Evolutionary conservation across 1,140 invertebrate species (phyloP).

Genomic region (Tribolium castaneum): DNA sequence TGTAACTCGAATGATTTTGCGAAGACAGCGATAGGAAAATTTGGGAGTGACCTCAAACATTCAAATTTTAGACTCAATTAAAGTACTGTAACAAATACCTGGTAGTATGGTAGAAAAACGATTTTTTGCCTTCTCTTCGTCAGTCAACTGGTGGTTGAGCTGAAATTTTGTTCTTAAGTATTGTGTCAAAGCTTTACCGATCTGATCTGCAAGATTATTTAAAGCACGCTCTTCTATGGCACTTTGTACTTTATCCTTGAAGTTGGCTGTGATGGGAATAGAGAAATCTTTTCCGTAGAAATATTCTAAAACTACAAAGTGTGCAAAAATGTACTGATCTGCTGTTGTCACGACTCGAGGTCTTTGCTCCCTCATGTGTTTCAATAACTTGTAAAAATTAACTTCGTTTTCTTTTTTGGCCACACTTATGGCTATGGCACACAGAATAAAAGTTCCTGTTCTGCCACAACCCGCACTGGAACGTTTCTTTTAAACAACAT

Average conservation of each 20-base stretch:
- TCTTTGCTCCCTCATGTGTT: not conserved
- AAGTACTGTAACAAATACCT: not conserved
- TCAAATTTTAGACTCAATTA: not conserved
- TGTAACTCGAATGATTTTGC: conserved; percentile 66
- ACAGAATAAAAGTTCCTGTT: conserved; percentile 7
- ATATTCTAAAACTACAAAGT: conserved; percentile 16
- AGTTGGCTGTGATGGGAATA: not conserved
- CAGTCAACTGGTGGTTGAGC: not conserved
- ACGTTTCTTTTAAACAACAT: not conserved
- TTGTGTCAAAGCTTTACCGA: not conserved
- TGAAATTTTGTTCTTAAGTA: not conserved
- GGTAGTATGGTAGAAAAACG: not conserved
- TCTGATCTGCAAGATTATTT: not conserved
- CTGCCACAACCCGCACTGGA: conserved; percentile 4
- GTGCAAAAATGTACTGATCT: conserved; percentile 24
- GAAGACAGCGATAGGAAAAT: not conserved
- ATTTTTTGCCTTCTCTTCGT: not conserved
- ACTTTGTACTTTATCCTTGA: not conserved
- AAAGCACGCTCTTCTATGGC: not conserved
- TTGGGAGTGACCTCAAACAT: not conserved
- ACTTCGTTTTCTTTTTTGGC: not conserved
- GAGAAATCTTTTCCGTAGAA: not conserved
- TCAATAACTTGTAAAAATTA: not conserved
- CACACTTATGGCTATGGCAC: not conserved
- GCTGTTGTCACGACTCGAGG: not conserved